Evolutionary conservation across 2,113 vertebrate genomes (phyloP).

Genomic region (Corydoras sp.): DNA sequence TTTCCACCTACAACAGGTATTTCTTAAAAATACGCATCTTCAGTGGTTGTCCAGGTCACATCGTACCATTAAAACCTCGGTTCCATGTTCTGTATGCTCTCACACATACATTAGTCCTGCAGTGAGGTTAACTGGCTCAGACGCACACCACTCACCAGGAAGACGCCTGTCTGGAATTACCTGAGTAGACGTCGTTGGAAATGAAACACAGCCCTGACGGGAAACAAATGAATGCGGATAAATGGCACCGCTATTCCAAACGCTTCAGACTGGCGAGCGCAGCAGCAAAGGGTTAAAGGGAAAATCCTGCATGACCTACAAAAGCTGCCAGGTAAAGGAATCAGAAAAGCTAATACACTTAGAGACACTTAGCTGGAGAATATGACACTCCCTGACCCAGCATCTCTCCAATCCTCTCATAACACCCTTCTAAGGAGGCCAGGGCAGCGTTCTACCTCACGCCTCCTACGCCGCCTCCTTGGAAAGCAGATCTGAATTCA

Average conservation of each 20-base stretch:
- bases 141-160: slow-evolving; percentile 10
- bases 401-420: slow-evolving; percentile 32
- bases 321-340: slow-evolving; percentile 29
- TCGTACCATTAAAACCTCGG: no score
- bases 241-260: slow-evolving; percentile 1
- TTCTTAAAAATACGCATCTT: no score
- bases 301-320: slow-evolving; percentile 20
- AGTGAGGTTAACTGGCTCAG: slow-evolving; percentile 9
- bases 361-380: slow-evolving; percentile 34
- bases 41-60: no score
- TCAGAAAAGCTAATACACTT: slow-evolving; percentile 36
- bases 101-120: slow-evolving; percentile 7
- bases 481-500: neutral
- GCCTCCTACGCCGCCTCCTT: neutral
- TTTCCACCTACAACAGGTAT: no score
- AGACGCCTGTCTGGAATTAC: slow-evolving; percentile 12
- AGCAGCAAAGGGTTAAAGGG: slow-evolving; percentile 6
- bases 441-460: slow-evolving; percentile 17
- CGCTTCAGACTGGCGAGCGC: neutral
- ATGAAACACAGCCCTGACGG: slow-evolving; percentile 1
- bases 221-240: neutral
- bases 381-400: slow-evolving; percentile 29
- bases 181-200: neutral
- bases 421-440: slow-evolving; percentile 14
- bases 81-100: neutral